A percentile compares a stretch with the other conserved stretches of the same genome.
These are phyloP conservation scores for Puntigrus tetrazona DNA, from an alignment of 2,113 vertebrate genomes.

Conservation along the genomic window DNA sequence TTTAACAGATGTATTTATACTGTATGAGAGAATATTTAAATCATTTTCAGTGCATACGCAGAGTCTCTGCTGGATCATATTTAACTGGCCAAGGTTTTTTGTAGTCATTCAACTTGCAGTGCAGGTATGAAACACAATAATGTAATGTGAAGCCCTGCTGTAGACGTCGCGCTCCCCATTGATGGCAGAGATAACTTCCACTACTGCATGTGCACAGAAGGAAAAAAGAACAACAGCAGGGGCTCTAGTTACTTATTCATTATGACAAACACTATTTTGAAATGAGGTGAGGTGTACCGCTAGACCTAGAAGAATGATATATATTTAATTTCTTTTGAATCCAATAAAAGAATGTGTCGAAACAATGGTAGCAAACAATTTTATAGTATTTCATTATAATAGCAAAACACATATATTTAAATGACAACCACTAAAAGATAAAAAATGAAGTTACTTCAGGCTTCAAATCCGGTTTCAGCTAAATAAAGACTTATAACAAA, in stretches of 20 bases:
- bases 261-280: not conserved
- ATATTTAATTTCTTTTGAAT: too few species aligned
- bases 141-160: constrained; percentile 15
- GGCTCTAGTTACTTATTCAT: constrained; percentile 34
- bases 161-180: not conserved
- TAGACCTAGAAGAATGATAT: not conserved
- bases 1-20: not conserved
- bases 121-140: constrained; percentile 24
- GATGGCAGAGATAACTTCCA: constrained; percentile 22
- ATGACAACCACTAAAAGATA: not conserved
- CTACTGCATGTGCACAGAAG: constrained; percentile 34
- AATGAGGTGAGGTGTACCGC: not conserved
- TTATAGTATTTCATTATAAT: not conserved
- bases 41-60: not conserved
- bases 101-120: not conserved
- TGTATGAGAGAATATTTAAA: not conserved
- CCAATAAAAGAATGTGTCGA: too few species aligned
- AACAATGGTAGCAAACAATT: too few species aligned
- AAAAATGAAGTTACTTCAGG: not conserved
- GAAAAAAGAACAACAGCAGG: constrained; percentile 1
- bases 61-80: not conserved
- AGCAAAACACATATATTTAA: not conserved
- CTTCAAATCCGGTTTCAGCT: not conserved
- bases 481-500: too few species aligned
- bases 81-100: constrained; percentile 3